Conservation (phyloP, 2,113 vertebrate species). For the Pitta sordida region DNA sequence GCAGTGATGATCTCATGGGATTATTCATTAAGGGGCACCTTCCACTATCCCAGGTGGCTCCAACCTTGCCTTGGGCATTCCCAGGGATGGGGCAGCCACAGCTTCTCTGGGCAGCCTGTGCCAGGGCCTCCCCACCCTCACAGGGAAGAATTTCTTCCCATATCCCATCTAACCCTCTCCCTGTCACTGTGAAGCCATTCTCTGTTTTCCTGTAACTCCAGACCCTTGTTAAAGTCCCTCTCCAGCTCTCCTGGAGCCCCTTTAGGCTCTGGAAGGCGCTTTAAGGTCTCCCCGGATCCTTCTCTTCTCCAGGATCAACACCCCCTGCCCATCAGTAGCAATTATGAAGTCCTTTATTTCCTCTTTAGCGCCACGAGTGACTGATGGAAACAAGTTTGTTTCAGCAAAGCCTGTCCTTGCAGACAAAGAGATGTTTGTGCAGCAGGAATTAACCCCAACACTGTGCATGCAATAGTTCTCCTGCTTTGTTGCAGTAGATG, state of each 20-base stretch:
- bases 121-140: accelerated
- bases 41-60: accelerated
- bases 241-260: not conserved
- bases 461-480: not conserved
- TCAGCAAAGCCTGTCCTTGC: not conserved
- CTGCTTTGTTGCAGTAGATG: not conserved
- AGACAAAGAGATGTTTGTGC: not conserved
- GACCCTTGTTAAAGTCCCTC: not conserved
- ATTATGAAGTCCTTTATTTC: not conserved
- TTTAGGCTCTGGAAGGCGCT: accelerated
- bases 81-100: not conserved
- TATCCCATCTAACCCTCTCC: accelerated
- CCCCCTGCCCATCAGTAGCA: not conserved
- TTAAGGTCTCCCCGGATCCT: not conserved
- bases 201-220: not conserved
- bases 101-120: not conserved
- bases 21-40: not conserved
- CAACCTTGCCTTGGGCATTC: accelerated
- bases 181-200: not conserved
- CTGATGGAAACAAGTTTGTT: not conserved
- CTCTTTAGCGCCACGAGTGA: not conserved
- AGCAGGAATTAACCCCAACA: not conserved
- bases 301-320: not conserved
- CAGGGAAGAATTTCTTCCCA: not conserved
- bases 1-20: not conserved